phyloP scores from a whole-genome alignment of 2,797 vertebrate genomes.

The Dendrocincla tyrannina region DNA sequence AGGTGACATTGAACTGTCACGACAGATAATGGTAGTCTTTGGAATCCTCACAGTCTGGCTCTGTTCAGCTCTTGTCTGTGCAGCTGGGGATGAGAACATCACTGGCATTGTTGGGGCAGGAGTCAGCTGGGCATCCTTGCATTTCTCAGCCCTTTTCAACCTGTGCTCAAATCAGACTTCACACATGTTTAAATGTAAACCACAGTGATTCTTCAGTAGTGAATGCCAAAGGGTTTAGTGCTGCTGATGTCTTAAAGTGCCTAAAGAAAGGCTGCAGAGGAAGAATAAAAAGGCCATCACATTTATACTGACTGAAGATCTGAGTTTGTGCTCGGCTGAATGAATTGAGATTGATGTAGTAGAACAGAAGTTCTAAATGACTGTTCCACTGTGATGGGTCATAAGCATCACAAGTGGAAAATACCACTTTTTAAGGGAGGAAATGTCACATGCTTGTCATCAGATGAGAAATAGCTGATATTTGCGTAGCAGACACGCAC shows the following conservation, averaged over 20 bases:
- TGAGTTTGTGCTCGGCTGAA: not conserved
- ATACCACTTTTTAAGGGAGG: not conserved
- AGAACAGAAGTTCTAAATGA: not conserved
- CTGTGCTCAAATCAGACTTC: not conserved
- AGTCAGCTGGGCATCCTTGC: not conserved
- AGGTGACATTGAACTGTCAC: not conserved
- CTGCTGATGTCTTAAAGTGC: not conserved
- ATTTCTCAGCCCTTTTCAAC: not conserved
- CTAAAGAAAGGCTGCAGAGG: not conserved
- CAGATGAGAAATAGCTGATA: not conserved
- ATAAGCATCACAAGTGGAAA: not conserved
- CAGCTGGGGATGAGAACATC: slow-evolving; percentile 38
- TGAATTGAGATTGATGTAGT: not conserved
- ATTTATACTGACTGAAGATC: not conserved
- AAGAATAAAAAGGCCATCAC: not conserved
- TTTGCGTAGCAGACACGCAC: rapidly evolving
- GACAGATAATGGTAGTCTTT: not conserved
- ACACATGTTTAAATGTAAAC: not conserved
- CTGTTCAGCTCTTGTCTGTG: not conserved
- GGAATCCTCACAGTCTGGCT: not conserved
- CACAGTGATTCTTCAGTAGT: not conserved
- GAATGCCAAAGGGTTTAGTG: not conserved
- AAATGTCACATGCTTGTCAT: not conserved
- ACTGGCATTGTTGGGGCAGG: not conserved
- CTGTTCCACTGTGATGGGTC: not conserved